Evolutionary conservation across 2,797 vertebrate species (phyloP).

Genomic region (Clarias platycephalus): DNA sequence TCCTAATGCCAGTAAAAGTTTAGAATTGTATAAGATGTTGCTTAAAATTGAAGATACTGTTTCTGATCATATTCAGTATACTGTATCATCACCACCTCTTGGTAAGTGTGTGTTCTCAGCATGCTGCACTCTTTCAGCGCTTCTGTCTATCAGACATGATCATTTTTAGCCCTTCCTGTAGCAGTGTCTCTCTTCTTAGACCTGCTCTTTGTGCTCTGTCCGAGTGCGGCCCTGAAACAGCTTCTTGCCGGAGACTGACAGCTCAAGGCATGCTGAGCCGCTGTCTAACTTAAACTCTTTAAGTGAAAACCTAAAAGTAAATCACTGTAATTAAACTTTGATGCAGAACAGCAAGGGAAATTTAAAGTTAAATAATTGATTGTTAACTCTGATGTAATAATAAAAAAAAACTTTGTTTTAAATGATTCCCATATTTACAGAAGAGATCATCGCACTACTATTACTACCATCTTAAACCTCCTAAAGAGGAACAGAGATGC

Average conservation of each 20-base stretch:
- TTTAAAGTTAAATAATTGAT: neutral
- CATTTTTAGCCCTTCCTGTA: constrained; percentile 34
- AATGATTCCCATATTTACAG: neutral
- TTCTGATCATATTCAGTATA: neutral
- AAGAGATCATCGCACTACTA: neutral
- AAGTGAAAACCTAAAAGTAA: neutral
- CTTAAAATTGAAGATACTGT: neutral
- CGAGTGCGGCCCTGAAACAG: constrained; percentile 8
- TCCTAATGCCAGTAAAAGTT: neutral
- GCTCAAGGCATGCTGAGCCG: neutral
- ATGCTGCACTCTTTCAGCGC: neutral
- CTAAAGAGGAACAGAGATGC: neutral
- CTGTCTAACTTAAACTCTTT: neutral
- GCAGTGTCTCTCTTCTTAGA: constrained; percentile 12
- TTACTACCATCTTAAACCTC: neutral
- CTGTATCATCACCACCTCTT: neutral
- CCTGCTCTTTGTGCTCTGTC: neutral
- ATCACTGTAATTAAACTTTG: neutral
- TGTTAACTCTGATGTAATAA: neutral
- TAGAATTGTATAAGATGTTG: neutral
- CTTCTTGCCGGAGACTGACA: constrained; percentile 20
- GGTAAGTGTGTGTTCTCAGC: neutral
- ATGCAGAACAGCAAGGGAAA: neutral
- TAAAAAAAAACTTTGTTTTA: neutral
- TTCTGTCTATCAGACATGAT: constrained; percentile 1